A percentile compares a stretch with the other conserved stretches of the same genome.
Evolutionary conservation across 2,797 vertebrate species (phyloP).

Genomic region (Lycodopsis pacificus): DNA sequence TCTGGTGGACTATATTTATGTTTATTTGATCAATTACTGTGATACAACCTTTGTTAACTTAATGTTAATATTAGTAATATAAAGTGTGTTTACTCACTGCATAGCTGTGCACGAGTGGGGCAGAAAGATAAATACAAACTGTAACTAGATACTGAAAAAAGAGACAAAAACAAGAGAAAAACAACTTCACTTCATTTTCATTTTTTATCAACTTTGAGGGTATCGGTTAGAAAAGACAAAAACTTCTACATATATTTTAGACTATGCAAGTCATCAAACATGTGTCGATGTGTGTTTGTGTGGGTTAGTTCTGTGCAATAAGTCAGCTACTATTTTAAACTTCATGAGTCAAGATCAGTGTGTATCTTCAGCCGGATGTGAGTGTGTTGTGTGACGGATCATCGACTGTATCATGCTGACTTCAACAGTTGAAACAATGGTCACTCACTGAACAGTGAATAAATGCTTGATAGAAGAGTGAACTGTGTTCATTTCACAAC

Average conservation of each 20-base stretch:
- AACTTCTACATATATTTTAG: not conserved
- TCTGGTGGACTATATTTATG: not conserved
- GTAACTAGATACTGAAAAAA: not conserved
- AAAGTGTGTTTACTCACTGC: not conserved
- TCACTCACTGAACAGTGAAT: not conserved
- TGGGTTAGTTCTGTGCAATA: slow-evolving; percentile 35
- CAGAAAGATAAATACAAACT: not conserved
- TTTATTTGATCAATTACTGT: not conserved
- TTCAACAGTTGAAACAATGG: not conserved
- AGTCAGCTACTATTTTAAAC: not conserved
- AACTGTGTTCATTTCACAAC: not conserved
- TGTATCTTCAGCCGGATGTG: not conserved
- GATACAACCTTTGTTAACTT: not conserved
- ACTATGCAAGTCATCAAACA: slow-evolving; percentile 68
- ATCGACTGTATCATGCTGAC: not conserved
- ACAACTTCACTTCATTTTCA: not conserved
- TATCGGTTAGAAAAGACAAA: not conserved
- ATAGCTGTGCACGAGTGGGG: not conserved
- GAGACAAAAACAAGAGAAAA: not conserved
- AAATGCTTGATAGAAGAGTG: not conserved
- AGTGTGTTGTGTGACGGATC: not conserved
- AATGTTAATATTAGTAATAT: not conserved
- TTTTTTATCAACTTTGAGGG: not conserved
- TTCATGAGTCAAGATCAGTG: not conserved
- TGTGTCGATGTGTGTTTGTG: slow-evolving; percentile 32